These are phyloP conservation scores for Agonum fuliginosum DNA, from an alignment of 2,888 invertebrate species.

Conservation along the genomic window DNA sequence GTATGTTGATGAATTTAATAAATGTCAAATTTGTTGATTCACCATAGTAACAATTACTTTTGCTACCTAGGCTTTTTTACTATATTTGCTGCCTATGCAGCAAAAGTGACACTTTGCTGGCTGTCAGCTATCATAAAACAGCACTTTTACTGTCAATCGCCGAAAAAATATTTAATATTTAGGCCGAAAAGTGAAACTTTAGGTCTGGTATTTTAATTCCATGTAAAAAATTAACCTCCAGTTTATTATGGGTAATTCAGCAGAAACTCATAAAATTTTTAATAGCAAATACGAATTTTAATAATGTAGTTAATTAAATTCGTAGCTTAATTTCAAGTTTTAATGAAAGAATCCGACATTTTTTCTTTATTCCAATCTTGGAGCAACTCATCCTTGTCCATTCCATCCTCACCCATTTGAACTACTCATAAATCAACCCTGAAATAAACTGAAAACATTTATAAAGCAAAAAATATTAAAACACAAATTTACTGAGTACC, in stretches of 20 bases:
- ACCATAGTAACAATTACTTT: no score
- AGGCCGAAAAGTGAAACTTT: no score
- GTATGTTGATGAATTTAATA: no score
- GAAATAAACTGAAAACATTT: background rate
- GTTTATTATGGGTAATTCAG: background rate
- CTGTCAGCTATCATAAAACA: no score
- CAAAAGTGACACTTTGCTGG: no score
- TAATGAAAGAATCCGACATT: conserved; percentile 23
- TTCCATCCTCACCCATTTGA: background rate
- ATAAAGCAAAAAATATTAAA: background rate
- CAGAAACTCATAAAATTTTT: background rate
- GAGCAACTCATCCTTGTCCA: background rate
- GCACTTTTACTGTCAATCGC: no score
- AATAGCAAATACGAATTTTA: conserved; percentile 9
- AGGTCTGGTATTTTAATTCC: no score
- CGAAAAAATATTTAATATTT: no score
- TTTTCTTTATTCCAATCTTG: conserved; percentile 8
- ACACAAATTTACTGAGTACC: background rate
- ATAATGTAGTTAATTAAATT: conserved; percentile 18
- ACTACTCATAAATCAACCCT: no score
- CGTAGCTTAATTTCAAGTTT: conserved; percentile 39
- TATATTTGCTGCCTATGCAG: no score
- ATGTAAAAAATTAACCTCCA: background rate
- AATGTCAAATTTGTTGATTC: no score
- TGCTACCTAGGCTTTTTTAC: no score